These are phyloP conservation scores for Aleiodes testaceus DNA, from an alignment of 2,888 invertebrate species.

Conservation along the genomic window DNA sequence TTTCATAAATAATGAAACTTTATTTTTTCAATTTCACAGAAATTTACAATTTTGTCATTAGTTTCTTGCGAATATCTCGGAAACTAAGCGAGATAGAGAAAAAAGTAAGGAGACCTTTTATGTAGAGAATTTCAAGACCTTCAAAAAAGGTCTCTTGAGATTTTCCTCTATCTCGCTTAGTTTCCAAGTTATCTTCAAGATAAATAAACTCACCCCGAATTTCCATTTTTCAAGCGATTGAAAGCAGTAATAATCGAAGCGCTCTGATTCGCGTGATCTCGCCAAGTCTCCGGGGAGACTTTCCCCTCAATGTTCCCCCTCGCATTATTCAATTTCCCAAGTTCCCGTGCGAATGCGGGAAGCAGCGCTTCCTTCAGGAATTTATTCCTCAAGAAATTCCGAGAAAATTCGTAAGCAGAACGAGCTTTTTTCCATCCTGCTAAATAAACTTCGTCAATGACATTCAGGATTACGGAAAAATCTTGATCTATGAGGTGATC, in stretches of 20 bases:
- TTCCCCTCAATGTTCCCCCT: constrained; percentile 10
- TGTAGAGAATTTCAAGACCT: no score
- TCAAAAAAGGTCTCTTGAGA: no score
- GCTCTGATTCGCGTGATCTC: constrained; percentile 22
- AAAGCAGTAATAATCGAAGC: neutral
- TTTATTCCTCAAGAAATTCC: constrained; percentile 44
- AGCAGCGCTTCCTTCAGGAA: neutral
- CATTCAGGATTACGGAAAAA: constrained; percentile 40
- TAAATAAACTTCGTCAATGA: constrained; percentile 40
- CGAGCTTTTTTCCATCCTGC: constrained; percentile 46
- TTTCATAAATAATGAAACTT: no score
- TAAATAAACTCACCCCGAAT: no score
- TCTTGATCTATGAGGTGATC: constrained; percentile 42
- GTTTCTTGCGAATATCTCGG: no score
- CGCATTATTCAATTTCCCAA: constrained; percentile 27
- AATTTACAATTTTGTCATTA: no score
- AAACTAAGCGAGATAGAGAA: no score
- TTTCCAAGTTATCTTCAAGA: no score
- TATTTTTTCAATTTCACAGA: no score
- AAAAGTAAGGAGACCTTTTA: no score
- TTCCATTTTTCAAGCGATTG: no score
- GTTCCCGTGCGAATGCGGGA: constrained; percentile 10
- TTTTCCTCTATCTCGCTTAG: no score
- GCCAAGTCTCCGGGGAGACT: constrained; percentile 36
- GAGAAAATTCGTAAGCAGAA: constrained; percentile 30